phyloP scores from a whole-genome alignment of 2,113 vertebrate genomes.

The Marmota monax region DNA sequence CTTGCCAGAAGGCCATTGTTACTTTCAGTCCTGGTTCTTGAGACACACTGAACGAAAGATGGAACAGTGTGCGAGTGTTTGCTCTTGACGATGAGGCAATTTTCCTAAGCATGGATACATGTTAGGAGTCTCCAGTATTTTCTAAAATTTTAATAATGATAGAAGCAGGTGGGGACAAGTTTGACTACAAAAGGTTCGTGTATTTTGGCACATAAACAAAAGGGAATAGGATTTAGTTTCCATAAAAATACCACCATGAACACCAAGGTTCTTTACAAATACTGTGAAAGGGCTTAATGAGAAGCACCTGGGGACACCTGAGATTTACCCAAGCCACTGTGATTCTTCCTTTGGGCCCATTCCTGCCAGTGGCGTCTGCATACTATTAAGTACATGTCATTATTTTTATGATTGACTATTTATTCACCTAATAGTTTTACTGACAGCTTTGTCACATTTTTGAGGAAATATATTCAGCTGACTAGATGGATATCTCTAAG shows the following conservation, averaged over 20 bases:
- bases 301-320: constrained; percentile 29
- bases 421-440: constrained; percentile 54
- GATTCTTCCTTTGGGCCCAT: not conserved
- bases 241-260: not conserved
- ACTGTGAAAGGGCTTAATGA: not conserved
- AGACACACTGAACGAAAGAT: not conserved
- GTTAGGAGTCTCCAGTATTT: constrained; percentile 56
- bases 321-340: not conserved
- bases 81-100: not conserved
- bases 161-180: not conserved
- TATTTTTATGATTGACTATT: constrained; percentile 37
- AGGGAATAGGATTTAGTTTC: not conserved
- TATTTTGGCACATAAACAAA: not conserved
- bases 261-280: not conserved
- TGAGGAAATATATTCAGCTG: not conserved
- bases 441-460: not conserved
- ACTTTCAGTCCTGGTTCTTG: not conserved
- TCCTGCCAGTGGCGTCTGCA: not conserved
- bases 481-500: not conserved
- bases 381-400: not conserved
- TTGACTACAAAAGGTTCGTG: not conserved
- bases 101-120: not conserved
- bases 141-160: constrained; percentile 10
- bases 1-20: not conserved
- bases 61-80: not conserved